These are phyloP conservation scores for Goniozus legneri DNA, from an alignment of 1,140 invertebrate species.

Conservation along the genomic window DNA sequence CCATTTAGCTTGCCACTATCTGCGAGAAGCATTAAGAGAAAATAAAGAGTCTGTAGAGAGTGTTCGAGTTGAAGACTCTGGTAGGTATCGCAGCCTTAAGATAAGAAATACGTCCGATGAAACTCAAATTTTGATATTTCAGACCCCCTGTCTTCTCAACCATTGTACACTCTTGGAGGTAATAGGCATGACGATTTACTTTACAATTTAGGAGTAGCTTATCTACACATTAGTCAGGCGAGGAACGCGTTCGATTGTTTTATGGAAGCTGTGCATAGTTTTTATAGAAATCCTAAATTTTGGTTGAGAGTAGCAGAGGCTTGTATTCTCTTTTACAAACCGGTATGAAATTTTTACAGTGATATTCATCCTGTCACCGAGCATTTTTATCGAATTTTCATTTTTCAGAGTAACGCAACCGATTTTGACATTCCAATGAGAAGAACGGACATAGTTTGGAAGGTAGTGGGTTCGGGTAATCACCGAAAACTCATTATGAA, in stretches of 20 bases:
- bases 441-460: constrained; percentile 63
- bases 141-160: constrained; percentile 53
- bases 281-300: constrained; percentile 82
- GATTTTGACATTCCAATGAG: constrained; percentile 64
- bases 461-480: constrained; percentile 59
- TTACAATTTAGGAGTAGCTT: constrained; percentile 86
- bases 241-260: constrained; percentile 88
- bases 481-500: constrained; percentile 67
- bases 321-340: constrained; percentile 72
- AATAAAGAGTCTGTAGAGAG: constrained; percentile 64
- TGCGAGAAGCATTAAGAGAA: constrained; percentile 79
- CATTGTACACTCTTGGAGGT: constrained; percentile 60
- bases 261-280: constrained; percentile 79
- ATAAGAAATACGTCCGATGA: neutral
- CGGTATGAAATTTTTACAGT: constrained; percentile 49
- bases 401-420: constrained; percentile 61
- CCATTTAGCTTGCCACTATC: constrained; percentile 79
- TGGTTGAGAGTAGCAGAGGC: constrained; percentile 94
- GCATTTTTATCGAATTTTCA: neutral
- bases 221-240: constrained; percentile 77
- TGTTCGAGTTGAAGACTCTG: constrained; percentile 43
- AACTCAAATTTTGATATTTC: constrained; percentile 4
- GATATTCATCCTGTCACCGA: neutral
- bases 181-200: constrained; percentile 77
- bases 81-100: constrained; percentile 25